A percentile compares a stretch with the other conserved stretches of the same genome.
phyloP scores from a whole-genome alignment of 2,113 vertebrate genomes.

The Taxidea taxus region DNA sequence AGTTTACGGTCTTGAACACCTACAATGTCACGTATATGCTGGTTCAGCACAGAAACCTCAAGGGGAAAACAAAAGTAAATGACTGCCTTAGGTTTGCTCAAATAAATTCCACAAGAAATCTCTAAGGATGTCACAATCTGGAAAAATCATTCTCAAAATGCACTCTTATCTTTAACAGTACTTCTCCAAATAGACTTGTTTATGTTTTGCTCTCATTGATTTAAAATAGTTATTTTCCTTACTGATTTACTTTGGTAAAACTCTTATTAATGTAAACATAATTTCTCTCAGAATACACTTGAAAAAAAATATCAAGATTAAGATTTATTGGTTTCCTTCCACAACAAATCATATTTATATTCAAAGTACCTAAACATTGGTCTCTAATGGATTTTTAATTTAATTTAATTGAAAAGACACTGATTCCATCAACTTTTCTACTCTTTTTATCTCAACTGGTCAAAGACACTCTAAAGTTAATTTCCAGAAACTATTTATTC shows the following conservation, averaged over 20 bases:
- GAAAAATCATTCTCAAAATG: conserved; percentile 22
- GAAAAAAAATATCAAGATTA: conserved; percentile 34
- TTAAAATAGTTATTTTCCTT: conserved; percentile 34
- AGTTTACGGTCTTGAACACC: not conserved
- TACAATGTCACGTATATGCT: not conserved
- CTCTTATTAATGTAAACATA: conserved; percentile 30
- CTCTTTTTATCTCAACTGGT: not conserved
- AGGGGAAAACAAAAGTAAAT: not conserved
- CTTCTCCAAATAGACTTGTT: conserved; percentile 44
- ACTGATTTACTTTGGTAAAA: conserved; percentile 48
- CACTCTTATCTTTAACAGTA: not conserved
- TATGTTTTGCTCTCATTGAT: conserved; percentile 32
- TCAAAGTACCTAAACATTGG: conserved; percentile 40
- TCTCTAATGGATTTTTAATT: conserved; percentile 49
- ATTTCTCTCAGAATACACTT: conserved; percentile 26
- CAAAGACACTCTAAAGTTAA: not conserved
- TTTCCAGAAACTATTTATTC: not conserved
- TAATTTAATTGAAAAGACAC: conserved; percentile 32
- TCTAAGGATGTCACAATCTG: not conserved
- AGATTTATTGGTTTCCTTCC: conserved; percentile 32
- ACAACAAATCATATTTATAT: not conserved
- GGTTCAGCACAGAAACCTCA: not conserved
- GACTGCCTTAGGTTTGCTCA: not conserved
- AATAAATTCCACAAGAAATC: conserved; percentile 17
- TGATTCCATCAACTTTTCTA: not conserved